phyloP scores from a whole-genome alignment of 2,797 vertebrate species.

The Austrolebias charrua region DNA sequence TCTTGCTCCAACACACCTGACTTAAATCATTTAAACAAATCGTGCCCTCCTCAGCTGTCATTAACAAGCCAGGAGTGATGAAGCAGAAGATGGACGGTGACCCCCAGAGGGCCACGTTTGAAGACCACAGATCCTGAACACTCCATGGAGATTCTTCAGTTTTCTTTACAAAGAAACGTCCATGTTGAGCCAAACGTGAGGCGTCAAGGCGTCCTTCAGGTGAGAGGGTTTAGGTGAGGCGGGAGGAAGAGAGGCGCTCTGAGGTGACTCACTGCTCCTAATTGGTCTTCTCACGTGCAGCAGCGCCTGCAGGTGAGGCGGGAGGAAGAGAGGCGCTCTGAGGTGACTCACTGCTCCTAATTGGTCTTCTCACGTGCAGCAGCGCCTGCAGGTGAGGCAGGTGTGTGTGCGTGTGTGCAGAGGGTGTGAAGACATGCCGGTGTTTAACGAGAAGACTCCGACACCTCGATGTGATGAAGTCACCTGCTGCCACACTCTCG shows the following conservation, averaged over 20 bases:
- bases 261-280: conserved; percentile 31
- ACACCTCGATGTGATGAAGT: conserved; percentile 34
- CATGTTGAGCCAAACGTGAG: no score
- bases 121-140: no score
- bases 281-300: conserved; percentile 59
- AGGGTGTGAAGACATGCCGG: conserved; percentile 44
- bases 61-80: no score
- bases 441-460: conserved; percentile 27
- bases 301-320: conserved; percentile 15
- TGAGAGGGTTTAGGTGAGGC: no score
- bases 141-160: no score
- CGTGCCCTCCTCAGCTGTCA: no score
- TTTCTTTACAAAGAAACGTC: no score
- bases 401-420: background rate
- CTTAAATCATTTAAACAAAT: no score
- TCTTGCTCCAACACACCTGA: no score
- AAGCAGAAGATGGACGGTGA: background rate
- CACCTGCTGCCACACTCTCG: conserved; percentile 31
- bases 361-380: conserved; percentile 55
- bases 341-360: conserved; percentile 39
- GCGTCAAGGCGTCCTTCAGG: no score
- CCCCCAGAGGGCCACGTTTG: no score
- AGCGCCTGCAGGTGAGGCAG: conserved; percentile 32
- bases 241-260: background rate
- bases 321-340: background rate